These are phyloP conservation scores for Meloe dianella DNA, from an alignment of 2,888 invertebrate species.

Conservation along the genomic window DNA sequence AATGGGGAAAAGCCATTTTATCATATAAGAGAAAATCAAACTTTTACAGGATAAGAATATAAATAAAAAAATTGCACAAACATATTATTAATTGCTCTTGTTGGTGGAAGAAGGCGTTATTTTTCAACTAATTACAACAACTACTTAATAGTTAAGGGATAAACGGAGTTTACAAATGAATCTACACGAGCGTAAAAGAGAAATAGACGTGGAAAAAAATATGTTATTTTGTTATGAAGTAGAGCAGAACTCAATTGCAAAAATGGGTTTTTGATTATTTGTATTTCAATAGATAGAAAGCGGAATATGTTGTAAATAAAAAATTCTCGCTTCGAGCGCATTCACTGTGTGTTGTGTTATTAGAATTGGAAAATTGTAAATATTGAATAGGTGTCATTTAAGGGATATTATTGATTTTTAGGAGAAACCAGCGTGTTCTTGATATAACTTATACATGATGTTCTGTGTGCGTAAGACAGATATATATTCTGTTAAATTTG, in stretches of 20 bases:
- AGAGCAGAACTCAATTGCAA: not conserved
- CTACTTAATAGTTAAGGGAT: not conserved
- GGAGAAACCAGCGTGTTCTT: not conserved
- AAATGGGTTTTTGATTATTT: slow-evolving; percentile 1
- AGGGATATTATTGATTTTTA: slow-evolving; percentile 8
- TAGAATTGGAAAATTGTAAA: not conserved
- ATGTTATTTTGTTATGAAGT: not conserved
- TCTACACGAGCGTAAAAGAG: not conserved
- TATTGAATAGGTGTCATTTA: not conserved
- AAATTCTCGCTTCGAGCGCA: not conserved
- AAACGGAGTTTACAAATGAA: not conserved
- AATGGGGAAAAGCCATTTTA: not conserved
- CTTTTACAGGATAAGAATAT: not conserved
- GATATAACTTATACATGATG: slow-evolving; percentile 14
- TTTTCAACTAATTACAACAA: slow-evolving; percentile 16
- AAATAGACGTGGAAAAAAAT: not conserved
- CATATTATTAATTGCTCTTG: slow-evolving; percentile 10
- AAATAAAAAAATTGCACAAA: slow-evolving; percentile 10
- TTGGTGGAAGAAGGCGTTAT: not conserved
- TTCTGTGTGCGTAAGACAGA: slow-evolving; percentile 15
- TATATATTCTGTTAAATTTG: slow-evolving; percentile 4
- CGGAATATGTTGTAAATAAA: not conserved
- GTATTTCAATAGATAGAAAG: slow-evolving; percentile 1
- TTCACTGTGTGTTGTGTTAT: not conserved
- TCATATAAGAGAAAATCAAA: not conserved